Evolutionary conservation across 1,140 invertebrate genomes (phyloP).

Genomic region (Drosophila pallidifrons): DNA sequence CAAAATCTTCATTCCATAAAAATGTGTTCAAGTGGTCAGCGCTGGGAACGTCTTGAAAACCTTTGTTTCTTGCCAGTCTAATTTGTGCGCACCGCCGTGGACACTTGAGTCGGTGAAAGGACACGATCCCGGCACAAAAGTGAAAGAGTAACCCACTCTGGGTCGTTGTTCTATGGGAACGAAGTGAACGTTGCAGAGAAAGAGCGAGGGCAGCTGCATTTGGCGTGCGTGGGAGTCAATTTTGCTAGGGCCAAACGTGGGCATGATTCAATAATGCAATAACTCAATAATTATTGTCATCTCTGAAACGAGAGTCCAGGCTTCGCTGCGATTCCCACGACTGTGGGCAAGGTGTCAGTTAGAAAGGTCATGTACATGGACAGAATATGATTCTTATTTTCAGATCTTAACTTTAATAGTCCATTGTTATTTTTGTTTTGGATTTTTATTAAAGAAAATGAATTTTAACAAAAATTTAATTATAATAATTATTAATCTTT

Average conservation of each 20-base stretch:
- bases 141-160: conserved; percentile 53
- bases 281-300: conserved; percentile 34
- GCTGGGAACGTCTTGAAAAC: conserved; percentile 47
- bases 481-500: too few relatives aligned
- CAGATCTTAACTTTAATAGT: too few relatives aligned
- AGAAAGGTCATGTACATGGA: conserved; percentile 1
- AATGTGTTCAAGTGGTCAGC: conserved; percentile 72
- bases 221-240: conserved; percentile 75
- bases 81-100: conserved; percentile 64
- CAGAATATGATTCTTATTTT: background rate
- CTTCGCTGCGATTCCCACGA: conserved; percentile 21
- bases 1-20: conserved; percentile 7
- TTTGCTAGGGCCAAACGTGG: conserved; percentile 52
- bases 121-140: conserved; percentile 31
- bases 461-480: too few relatives aligned
- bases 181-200: too few relatives aligned
- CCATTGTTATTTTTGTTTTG: too few relatives aligned
- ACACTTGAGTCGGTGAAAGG: conserved; percentile 73
- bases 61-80: conserved; percentile 61
- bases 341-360: conserved; percentile 25
- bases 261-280: conserved; percentile 47
- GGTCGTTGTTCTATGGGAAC: conserved; percentile 13
- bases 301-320: conserved; percentile 14
- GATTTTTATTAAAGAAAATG: too few relatives aligned
- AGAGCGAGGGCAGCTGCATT: conserved; percentile 60